Percentiles rank a stretch among this genome's conserved stretches.
Evolutionary conservation across 2,113 vertebrate genomes (phyloP).

Genomic region (Pardalotus punctatus): DNA sequence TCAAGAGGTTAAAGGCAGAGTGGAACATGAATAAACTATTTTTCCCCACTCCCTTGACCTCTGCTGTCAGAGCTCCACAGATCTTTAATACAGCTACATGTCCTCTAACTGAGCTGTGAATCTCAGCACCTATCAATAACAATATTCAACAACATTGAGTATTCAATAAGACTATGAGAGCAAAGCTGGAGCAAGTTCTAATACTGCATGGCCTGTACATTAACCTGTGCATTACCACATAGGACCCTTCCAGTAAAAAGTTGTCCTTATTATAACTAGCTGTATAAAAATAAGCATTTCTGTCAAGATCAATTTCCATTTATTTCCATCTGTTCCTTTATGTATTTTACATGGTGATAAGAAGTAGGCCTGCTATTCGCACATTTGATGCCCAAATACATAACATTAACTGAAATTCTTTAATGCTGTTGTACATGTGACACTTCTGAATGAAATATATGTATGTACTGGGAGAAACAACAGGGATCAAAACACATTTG

Average conservation of each 20-base stretch:
- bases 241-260: not conserved
- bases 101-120: not conserved
- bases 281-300: not conserved
- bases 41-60: not conserved
- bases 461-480: not conserved
- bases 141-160: not conserved
- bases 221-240: not conserved
- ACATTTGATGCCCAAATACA: not conserved
- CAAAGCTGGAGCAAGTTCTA: not conserved
- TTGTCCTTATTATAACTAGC: not conserved
- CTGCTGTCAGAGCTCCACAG: not conserved
- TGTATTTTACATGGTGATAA: not conserved
- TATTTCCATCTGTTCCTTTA: not conserved
- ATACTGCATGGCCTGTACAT: not conserved
- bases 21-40: not conserved
- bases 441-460: not conserved
- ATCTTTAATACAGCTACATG: not conserved
- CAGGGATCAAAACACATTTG: not conserved
- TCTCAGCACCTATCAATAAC: not conserved
- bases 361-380: not conserved
- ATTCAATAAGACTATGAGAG: not conserved
- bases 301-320: not conserved
- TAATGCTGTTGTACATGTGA: not conserved
- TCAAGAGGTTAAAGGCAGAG: not conserved
- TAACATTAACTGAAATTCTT: not conserved